phyloP scores from a whole-genome alignment of 2,888 invertebrate species.

The Nomada lathburiana region DNA sequence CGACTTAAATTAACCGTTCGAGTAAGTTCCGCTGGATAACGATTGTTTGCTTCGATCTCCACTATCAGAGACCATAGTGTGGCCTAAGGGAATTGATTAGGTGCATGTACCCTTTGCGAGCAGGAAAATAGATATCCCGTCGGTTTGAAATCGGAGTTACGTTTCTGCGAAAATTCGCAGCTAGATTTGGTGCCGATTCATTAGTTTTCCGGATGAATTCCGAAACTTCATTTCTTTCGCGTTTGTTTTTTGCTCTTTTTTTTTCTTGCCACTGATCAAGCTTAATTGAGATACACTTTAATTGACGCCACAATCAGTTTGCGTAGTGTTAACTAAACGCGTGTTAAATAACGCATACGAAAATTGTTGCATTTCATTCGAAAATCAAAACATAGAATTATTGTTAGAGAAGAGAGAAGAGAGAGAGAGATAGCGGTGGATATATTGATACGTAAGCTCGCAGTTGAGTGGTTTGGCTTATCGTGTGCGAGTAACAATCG shows the following conservation, averaged over 20 bases:
- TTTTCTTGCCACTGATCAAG: constrained; percentile 3
- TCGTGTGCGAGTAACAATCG: constrained; percentile 37
- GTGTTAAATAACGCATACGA: constrained; percentile 21
- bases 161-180: not conserved
- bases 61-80: constrained; percentile 59
- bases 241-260: not conserved
- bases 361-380: constrained; percentile 31
- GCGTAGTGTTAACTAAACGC: not conserved
- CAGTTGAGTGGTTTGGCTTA: constrained; percentile 38
- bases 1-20: constrained; percentile 73
- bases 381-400: constrained; percentile 28
- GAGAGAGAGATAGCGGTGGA: constrained; percentile 19
- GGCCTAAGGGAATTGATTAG: constrained; percentile 72
- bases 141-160: constrained; percentile 10
- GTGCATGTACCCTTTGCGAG: constrained; percentile 54
- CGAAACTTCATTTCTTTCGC: not conserved
- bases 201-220: constrained; percentile 14
- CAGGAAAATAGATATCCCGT: constrained; percentile 35
- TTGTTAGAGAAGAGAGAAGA: constrained; percentile 27
- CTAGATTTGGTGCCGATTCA: constrained; percentile 20
- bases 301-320: not conserved
- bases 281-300: constrained; percentile 9
- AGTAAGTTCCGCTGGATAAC: constrained; percentile 57
- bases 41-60: constrained; percentile 61
- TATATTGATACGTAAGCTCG: constrained; percentile 25